Percentiles rank a stretch among this genome's conserved stretches.
Conservation (phyloP, 2,113 vertebrate genomes). For the Athene noctua region DNA sequence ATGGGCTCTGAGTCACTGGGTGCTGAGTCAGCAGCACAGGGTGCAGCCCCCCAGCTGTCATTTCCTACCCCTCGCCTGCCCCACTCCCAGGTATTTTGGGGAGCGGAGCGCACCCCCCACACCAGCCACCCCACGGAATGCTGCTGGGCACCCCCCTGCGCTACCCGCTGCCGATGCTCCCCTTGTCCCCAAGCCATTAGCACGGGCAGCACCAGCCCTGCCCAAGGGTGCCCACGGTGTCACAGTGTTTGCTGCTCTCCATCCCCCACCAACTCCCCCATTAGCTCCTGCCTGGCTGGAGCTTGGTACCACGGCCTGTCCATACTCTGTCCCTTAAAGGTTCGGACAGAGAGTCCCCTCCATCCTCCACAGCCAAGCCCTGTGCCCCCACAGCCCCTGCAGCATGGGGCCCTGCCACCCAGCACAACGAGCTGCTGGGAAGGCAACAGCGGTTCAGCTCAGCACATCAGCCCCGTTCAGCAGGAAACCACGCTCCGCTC, state of each 20-base stretch:
- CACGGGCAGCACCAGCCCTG: background rate
- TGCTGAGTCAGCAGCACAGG: background rate
- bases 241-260: background rate
- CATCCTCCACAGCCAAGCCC: background rate
- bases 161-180: fast-evolving
- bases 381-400: fast-evolving
- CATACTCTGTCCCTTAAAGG: fast-evolving
- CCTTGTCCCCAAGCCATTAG: background rate
- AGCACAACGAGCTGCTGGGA: background rate
- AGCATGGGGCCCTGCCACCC: fast-evolving
- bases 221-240: background rate
- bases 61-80: background rate
- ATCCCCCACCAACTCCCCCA: background rate
- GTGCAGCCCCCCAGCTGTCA: background rate
- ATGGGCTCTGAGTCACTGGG: fast-evolving
- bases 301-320: fast-evolving
- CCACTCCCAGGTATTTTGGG: fast-evolving
- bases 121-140: background rate
- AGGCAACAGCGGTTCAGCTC: background rate
- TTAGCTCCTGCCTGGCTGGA: background rate
- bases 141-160: background rate
- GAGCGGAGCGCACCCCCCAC: fast-evolving
- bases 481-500: background rate
- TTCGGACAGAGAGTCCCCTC: background rate
- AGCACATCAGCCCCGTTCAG: background rate